Evolutionary conservation across 1,140 invertebrate genomes (phyloP).

Genomic region (Arctopsyche grandis): DNA sequence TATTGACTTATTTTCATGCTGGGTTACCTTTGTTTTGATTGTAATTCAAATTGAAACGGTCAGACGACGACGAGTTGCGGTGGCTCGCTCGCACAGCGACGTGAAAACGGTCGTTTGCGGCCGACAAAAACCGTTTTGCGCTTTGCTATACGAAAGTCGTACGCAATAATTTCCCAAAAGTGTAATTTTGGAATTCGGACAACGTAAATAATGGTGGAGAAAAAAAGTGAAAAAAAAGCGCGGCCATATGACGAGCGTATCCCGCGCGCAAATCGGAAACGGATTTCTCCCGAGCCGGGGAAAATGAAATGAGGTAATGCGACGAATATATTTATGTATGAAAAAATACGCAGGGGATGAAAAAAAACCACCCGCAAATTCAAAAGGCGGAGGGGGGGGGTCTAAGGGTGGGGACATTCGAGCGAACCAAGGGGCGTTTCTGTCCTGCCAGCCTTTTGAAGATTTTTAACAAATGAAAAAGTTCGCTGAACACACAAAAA

Average conservation of each 20-base stretch:
- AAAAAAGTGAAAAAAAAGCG: conserved; percentile 4
- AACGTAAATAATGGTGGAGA: conserved; percentile 6
- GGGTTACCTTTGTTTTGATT: too few relatives aligned
- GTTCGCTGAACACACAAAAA: conserved; percentile 37
- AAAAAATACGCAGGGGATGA: not conserved
- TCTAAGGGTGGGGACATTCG: conserved; percentile 12
- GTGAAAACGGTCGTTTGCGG: conserved; percentile 1
- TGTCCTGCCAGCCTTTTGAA: conserved; percentile 33
- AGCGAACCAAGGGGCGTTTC: conserved; percentile 36
- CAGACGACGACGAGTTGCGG: not conserved
- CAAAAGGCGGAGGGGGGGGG: too few relatives aligned
- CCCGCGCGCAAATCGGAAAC: conserved; percentile 29
- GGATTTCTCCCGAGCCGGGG: conserved; percentile 32
- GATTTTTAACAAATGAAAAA: conserved; percentile 41
- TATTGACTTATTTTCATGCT: too few relatives aligned
- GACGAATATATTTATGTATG: conserved; percentile 31
- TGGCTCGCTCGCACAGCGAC: not conserved
- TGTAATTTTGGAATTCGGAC: conserved; percentile 29
- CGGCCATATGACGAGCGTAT: conserved; percentile 12
- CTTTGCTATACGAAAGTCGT: conserved; percentile 27
- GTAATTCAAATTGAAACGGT: not conserved
- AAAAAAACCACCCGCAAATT: conserved; percentile 4
- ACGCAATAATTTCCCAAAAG: conserved; percentile 38
- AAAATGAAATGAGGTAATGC: conserved; percentile 34
- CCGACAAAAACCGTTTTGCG: conserved; percentile 14